A percentile compares a stretch with the other conserved stretches of the same genome.
These are phyloP conservation scores for Psilopogon haemacephalus DNA, from an alignment of 2,113 vertebrate genomes.

Conservation along the genomic window DNA sequence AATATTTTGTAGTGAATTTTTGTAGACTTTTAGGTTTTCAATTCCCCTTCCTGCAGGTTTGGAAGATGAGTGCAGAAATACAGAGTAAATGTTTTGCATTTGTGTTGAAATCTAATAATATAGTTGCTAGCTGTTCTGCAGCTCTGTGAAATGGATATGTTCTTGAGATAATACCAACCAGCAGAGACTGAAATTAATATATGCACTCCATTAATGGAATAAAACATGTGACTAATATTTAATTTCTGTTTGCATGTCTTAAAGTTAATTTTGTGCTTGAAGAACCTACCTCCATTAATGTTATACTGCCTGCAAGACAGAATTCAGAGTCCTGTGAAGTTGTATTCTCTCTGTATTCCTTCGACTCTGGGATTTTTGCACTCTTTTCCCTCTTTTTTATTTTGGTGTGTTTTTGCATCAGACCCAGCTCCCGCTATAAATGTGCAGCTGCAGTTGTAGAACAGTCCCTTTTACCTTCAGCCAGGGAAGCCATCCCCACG, in stretches of 20 bases:
- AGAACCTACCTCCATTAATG: not conserved
- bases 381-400: not conserved
- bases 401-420: not conserved
- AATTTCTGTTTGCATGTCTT: not conserved
- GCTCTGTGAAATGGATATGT: not conserved
- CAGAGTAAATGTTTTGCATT: not conserved
- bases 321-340: not conserved
- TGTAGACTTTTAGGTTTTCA: not conserved
- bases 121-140: not conserved
- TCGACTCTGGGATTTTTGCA: not conserved
- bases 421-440: not conserved
- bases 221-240: not conserved
- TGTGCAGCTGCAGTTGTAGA: not conserved
- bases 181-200: slow-evolving; percentile 3
- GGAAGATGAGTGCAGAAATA: not conserved
- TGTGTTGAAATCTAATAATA: not conserved
- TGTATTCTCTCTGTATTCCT: not conserved
- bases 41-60: not conserved
- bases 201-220: not conserved
- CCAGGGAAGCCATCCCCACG: not conserved
- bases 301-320: not conserved
- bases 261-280: not conserved
- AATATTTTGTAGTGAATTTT: not conserved
- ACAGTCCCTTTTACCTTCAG: not conserved
- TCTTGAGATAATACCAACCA: not conserved